Evolutionary conservation across 2,888 invertebrate genomes (phyloP).

Genomic region (Xestoiulus laeticollis): DNA sequence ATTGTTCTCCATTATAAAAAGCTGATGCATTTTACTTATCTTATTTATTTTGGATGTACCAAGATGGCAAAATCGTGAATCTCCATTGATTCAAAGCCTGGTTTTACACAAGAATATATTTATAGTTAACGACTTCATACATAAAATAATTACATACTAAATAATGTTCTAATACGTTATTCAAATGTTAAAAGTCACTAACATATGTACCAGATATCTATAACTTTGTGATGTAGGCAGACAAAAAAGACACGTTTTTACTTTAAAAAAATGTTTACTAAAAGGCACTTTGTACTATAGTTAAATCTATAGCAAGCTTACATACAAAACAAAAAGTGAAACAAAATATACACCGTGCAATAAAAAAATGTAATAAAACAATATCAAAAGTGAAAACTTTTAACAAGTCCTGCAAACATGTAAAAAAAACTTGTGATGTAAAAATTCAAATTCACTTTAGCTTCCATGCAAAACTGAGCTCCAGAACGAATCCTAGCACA

Average conservation of each 20-base stretch:
- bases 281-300: neutral
- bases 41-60: neutral
- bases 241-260: neutral
- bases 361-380: neutral
- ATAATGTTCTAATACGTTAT: no score
- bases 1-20: neutral
- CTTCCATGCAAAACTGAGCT: neutral
- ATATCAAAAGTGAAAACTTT: neutral
- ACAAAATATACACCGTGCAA: neutral
- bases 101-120: neutral
- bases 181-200: no score
- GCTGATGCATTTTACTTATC: conserved; percentile 13
- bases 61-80: neutral
- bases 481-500: neutral
- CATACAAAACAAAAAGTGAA: neutral
- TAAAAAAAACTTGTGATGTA: neutral
- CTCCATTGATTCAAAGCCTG: neutral
- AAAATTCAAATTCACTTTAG: neutral
- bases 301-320: neutral
- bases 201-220: no score
- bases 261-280: neutral
- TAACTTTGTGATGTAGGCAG: no score
- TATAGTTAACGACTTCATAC: no score
- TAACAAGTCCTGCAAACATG: neutral
- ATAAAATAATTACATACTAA: no score